Conservation (phyloP, 1,140 invertebrate genomes). For the Tyrophagus putrescentiae region DNA sequence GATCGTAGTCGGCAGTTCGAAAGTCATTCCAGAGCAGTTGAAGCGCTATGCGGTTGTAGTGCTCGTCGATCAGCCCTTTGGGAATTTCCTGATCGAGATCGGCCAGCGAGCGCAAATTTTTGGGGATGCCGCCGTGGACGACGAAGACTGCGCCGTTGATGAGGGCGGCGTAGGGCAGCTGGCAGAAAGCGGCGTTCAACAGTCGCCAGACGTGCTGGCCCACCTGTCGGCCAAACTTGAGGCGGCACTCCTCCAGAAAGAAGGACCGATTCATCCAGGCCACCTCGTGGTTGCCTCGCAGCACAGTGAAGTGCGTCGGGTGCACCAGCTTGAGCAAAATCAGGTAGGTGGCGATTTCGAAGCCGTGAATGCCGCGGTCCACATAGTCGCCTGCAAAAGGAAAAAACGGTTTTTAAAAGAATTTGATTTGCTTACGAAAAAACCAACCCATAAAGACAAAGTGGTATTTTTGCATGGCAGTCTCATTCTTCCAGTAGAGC, state of each 20-base stretch:
- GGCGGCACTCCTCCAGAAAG: constrained; percentile 47
- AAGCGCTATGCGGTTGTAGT: background rate
- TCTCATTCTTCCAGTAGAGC: background rate
- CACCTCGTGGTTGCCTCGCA: constrained; percentile 47
- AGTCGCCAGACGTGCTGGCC: constrained; percentile 45
- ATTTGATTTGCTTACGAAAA: background rate
- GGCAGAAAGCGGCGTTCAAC: constrained; percentile 58
- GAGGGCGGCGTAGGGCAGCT: constrained; percentile 50
- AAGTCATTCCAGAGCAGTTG: constrained; percentile 9
- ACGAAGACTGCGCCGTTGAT: constrained; percentile 97
- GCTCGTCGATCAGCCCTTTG: background rate
- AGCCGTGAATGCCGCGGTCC: constrained; percentile 42
- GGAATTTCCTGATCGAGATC: constrained; percentile 40
- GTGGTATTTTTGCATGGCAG: background rate
- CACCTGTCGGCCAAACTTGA: constrained; percentile 47
- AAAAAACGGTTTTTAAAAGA: constrained; percentile 78
- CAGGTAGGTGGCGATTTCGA: constrained; percentile 45
- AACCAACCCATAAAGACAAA: background rate
- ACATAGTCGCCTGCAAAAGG: constrained; percentile 62
- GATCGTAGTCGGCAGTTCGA: too few species aligned
- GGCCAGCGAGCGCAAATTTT: constrained; percentile 78
- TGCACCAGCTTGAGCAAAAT: constrained; percentile 49
- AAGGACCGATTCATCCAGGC: constrained; percentile 45
- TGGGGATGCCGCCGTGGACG: constrained; percentile 79
- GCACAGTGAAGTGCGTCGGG: constrained; percentile 48